phyloP scores from a whole-genome alignment of 2,797 vertebrate species.

The Aplochiton taeniatus region DNA sequence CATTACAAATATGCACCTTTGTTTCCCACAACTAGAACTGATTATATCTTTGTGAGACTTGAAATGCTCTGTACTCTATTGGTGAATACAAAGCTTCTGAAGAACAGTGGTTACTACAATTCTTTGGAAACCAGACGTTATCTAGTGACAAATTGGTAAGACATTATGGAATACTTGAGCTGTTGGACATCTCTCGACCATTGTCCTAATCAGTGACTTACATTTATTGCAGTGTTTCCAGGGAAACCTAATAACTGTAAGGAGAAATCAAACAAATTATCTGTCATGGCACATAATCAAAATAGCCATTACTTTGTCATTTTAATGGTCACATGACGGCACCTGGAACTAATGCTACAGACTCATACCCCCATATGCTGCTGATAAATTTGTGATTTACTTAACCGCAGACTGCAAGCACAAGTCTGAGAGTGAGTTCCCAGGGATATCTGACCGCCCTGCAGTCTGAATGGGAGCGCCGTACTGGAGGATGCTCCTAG shows the following conservation, averaged over 20 bases:
- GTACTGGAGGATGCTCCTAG: no score
- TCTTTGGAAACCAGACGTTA: no score
- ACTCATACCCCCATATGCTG: conserved; percentile 4
- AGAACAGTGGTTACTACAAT: no score
- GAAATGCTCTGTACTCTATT: no score
- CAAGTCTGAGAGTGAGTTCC: conserved; percentile 10
- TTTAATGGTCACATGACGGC: neutral
- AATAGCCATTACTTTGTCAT: conserved; percentile 7
- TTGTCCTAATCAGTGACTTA: neutral
- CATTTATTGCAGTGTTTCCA: conserved; percentile 4
- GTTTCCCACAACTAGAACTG: conserved; percentile 17
- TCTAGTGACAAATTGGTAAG: no score
- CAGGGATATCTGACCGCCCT: conserved; percentile 9
- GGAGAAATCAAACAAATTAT: neutral
- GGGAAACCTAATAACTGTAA: neutral
- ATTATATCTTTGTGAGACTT: neutral
- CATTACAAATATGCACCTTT: conserved; percentile 25
- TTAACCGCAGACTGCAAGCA: neutral
- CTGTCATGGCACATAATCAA: neutral
- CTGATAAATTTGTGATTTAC: conserved; percentile 13
- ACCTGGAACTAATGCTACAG: conserved; percentile 13
- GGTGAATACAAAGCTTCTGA: no score
- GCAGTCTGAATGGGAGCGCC: neutral
- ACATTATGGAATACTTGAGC: no score
- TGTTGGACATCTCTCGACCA: neutral